phyloP scores from a whole-genome alignment of 2,888 invertebrate genomes.

The Hofmannophila pseudospretella region DNA sequence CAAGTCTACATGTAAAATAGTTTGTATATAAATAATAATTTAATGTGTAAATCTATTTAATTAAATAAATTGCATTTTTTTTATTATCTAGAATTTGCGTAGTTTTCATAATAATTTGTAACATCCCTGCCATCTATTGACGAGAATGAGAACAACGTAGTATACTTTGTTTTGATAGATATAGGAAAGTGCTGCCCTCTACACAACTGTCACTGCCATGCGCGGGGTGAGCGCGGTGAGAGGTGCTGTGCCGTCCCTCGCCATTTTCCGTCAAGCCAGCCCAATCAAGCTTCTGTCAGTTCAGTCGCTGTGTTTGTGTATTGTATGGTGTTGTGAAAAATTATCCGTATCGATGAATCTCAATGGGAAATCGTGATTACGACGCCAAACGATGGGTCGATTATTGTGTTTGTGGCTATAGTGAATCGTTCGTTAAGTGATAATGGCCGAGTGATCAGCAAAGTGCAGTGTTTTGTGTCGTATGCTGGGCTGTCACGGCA shows the following conservation, averaged over 20 bases:
- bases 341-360: conserved; percentile 73
- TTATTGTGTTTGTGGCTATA: conserved; percentile 72
- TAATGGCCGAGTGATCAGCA: conserved; percentile 75
- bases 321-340: conserved; percentile 72
- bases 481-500: conserved; percentile 72
- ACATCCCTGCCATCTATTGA: conserved; percentile 1
- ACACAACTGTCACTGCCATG: conserved; percentile 27
- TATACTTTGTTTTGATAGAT: not conserved
- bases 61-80: too few relatives aligned
- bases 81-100: too few relatives aligned
- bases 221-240: conserved; percentile 50
- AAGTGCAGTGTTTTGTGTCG: conserved; percentile 74
- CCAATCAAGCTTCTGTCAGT: conserved; percentile 75
- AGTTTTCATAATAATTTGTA: too few relatives aligned
- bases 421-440: conserved; percentile 70
- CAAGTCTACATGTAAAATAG: too few relatives aligned
- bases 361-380: conserved; percentile 75
- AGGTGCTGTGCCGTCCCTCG: conserved; percentile 46
- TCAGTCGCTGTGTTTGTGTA: conserved; percentile 75
- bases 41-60: too few relatives aligned
- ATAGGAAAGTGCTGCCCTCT: conserved; percentile 40
- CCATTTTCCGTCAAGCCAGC: conserved; percentile 72
- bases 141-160: not conserved
- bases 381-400: conserved; percentile 72
- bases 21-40: too few relatives aligned